Evolutionary conservation across 92 coral and sea anemone species (phyloP), one percentile per base, ranked within the genome.

Genomic region (Nematostella vectensis): DNA sequence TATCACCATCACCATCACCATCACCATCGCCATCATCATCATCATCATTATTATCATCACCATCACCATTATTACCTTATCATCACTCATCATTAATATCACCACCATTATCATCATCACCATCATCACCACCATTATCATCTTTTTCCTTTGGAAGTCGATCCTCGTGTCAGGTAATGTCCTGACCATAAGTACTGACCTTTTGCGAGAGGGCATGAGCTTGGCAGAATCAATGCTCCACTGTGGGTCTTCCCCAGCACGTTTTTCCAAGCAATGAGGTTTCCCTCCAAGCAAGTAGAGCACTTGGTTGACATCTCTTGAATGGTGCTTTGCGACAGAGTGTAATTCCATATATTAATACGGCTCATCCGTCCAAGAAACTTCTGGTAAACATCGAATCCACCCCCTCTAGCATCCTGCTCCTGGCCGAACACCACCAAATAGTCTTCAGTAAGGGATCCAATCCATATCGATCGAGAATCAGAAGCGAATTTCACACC

Each of bases 281-380:
- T 66, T 11, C 72, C 72, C 29, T 66, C 63, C 21, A 15, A 16
- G 26, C 39, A n/a, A 12, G 29, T 45, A 13, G 16, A 9, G 33
- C 72, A 66, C 15, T 51, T 38, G 9, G 4, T 28, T 9, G 72
- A 27, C 63, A 66, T 55, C 20, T 38, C 22, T 16, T 21, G 28
- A 0, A 66, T 44, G 4, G 29, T 31, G 16, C 13, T 28, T 11
- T 16, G 23, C 25, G 19, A 12, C 29, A 55, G 31, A 23, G 29
- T 50, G 44, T 15, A 37, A 45, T 45, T 55, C 72, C 72, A 66
- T 13, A 66, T 27, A 48, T 66, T 66, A 4, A 66, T 21, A 0
- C 48, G 72, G 28, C 63, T 66, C 63, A 66, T 54, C 11, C 31
- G 63, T 12, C 72, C 72, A 16, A 3, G 8, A 47, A 66, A 66